phyloP scores from a whole-genome alignment of 2,113 vertebrate species.

The Pipa parva region DNA sequence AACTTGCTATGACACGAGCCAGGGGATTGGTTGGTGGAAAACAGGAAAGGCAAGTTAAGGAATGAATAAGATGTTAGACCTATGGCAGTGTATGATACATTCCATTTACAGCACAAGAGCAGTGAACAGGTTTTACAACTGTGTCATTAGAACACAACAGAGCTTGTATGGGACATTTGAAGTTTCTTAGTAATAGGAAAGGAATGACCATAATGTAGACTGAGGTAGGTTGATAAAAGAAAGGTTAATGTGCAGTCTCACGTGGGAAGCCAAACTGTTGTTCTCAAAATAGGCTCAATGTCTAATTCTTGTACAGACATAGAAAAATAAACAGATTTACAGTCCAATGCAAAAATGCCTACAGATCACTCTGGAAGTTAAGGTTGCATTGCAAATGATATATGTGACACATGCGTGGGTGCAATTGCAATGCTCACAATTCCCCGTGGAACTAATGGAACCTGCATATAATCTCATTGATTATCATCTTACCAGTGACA shows the following conservation, averaged over 20 bases:
- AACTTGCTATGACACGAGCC: constrained; percentile 32
- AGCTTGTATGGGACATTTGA: not conserved
- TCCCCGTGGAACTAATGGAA: too few relatives aligned
- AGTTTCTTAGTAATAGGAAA: constrained; percentile 10
- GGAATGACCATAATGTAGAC: constrained; percentile 17
- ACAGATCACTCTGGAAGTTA: too few relatives aligned
- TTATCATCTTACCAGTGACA: too few relatives aligned
- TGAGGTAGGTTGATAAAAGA: not conserved
- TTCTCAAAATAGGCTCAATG: not conserved
- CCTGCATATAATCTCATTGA: too few relatives aligned
- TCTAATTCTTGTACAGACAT: too few relatives aligned
- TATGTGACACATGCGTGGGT: too few relatives aligned
- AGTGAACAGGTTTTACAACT: constrained; percentile 24
- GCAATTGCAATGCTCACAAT: too few relatives aligned
- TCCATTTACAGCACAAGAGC: not conserved
- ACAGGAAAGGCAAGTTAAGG: constrained; percentile 39
- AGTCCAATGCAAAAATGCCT: too few relatives aligned
- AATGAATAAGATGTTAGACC: constrained; percentile 13
- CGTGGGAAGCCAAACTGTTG: not conserved
- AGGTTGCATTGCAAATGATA: too few relatives aligned
- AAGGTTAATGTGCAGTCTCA: not conserved
- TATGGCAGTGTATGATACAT: constrained; percentile 1
- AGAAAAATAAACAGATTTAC: too few relatives aligned
- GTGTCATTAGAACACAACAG: not conserved
- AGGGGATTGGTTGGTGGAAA: constrained; percentile 25